Evolutionary conservation across 64 coral and sea anemone genomes (phyloP).

Genomic region (Platygyra sinensis): DNA sequence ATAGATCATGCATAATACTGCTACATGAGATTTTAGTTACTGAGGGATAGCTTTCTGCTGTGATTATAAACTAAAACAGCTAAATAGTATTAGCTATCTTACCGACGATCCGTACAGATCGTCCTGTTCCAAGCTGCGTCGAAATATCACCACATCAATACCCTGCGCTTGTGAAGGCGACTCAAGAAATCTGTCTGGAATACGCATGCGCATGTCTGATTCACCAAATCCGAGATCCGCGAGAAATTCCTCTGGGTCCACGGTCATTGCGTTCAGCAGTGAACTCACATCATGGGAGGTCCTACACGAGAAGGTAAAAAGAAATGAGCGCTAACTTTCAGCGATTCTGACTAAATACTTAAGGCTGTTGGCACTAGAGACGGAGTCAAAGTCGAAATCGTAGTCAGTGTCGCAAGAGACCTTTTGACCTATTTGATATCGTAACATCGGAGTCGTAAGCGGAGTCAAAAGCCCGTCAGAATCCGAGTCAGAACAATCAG

Average conservation of each 20-base stretch:
- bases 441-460: too few relatives aligned
- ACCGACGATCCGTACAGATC: constrained; percentile 33
- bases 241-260: constrained; percentile 67
- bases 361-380: too few relatives aligned
- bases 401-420: too few relatives aligned
- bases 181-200: constrained; percentile 63
- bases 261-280: constrained; percentile 63
- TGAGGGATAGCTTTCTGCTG: too few relatives aligned
- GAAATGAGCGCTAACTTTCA: not conserved
- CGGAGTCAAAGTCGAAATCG: too few relatives aligned
- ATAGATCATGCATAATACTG: too few relatives aligned
- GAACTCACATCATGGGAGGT: constrained; percentile 24
- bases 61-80: too few relatives aligned
- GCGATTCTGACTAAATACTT: too few relatives aligned
- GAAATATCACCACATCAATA: constrained; percentile 56
- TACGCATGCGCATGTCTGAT: constrained; percentile 61
- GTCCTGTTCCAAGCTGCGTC: constrained; percentile 52
- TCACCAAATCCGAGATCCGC: constrained; percentile 64
- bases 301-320: not conserved
- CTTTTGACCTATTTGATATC: too few relatives aligned
- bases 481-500: too few relatives aligned
- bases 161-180: constrained; percentile 46
- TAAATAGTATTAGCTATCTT: not conserved
- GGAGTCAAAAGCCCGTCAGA: too few relatives aligned
- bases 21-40: too few relatives aligned